A percentile compares a stretch with the other conserved stretches of the same genome.
Conservation (phyloP, 2,113 vertebrate species). For the Otolemur garnettii region DNA sequence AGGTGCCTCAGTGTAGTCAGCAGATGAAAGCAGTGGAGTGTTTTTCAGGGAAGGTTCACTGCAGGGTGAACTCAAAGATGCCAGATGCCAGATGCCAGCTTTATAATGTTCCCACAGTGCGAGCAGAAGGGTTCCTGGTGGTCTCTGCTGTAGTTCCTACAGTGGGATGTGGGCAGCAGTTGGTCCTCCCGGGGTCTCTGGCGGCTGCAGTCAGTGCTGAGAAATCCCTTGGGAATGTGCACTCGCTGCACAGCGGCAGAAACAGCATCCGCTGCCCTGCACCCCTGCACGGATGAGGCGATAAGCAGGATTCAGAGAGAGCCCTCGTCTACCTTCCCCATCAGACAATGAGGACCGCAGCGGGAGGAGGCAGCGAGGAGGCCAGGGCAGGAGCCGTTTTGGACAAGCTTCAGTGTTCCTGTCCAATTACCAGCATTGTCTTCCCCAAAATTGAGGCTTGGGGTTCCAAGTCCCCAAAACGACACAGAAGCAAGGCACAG, state of each 20-base stretch:
- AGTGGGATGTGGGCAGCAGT: too few species aligned
- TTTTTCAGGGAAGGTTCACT: not conserved
- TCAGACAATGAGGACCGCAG: not conserved
- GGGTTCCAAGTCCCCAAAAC: too few species aligned
- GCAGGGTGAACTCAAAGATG: not conserved
- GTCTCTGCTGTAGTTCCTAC: too few species aligned
- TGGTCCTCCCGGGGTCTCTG: not conserved
- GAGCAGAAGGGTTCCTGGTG: too few species aligned
- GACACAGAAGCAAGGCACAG: too few species aligned
- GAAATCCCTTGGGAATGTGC: slow-evolving; percentile 38
- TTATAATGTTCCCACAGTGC: too few species aligned
- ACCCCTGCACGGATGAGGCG: accelerated
- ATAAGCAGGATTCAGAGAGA: not conserved
- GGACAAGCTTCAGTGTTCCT: not conserved
- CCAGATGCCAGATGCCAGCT: not conserved
- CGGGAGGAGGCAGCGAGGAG: accelerated
- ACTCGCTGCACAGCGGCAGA: slow-evolving; percentile 6
- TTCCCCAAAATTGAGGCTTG: too few species aligned
- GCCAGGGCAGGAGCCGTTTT: accelerated
- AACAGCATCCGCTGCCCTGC: not conserved
- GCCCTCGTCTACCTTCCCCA: accelerated
- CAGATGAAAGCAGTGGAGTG: too few species aligned
- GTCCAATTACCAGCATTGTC: too few species aligned
- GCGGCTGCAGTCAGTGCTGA: slow-evolving; percentile 26
- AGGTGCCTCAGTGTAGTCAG: accelerated